Conservation (phyloP, 2,888 invertebrate species). For the Aphodius sticticus region DNA sequence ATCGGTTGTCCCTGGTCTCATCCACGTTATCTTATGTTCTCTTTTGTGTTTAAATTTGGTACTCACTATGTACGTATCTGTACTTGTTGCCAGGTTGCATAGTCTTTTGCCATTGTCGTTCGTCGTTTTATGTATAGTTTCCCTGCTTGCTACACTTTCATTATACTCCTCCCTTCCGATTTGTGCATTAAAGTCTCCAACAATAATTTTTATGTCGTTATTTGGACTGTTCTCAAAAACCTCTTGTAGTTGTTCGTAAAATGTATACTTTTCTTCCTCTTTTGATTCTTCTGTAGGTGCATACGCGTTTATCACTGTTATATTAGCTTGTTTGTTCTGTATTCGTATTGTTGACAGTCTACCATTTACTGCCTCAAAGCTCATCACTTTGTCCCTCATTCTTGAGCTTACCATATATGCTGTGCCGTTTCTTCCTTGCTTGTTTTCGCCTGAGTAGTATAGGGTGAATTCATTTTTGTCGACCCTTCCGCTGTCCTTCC, state of each 20-base stretch:
- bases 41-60: conserved; percentile 33
- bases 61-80: conserved; percentile 30
- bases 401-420: conserved; percentile 33
- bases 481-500: conserved; percentile 35
- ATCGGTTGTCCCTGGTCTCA: conserved; percentile 22
- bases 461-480: conserved; percentile 34
- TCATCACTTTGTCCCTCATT: conserved; percentile 27
- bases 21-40: conserved; percentile 34
- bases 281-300: conserved; percentile 24
- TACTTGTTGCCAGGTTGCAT: conserved; percentile 25
- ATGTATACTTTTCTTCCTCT: conserved; percentile 25
- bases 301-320: conserved; percentile 30
- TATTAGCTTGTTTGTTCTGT: conserved; percentile 23
- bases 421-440: conserved; percentile 38
- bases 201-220: conserved; percentile 29
- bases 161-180: conserved; percentile 34
- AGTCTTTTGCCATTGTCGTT: conserved; percentile 31
- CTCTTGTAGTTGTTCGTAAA: conserved; percentile 29
- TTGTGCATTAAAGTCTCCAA: conserved; percentile 36
- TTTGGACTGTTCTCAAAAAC: neutral
- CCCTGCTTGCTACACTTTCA: conserved; percentile 28
- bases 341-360: conserved; percentile 21
- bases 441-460: conserved; percentile 35
- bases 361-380: conserved; percentile 35
- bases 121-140: conserved; percentile 31